A percentile compares a stretch with the other conserved stretches of the same genome.
Conservation (phyloP, 2,888 invertebrate genomes). For the Anthophora plumipes region DNA sequence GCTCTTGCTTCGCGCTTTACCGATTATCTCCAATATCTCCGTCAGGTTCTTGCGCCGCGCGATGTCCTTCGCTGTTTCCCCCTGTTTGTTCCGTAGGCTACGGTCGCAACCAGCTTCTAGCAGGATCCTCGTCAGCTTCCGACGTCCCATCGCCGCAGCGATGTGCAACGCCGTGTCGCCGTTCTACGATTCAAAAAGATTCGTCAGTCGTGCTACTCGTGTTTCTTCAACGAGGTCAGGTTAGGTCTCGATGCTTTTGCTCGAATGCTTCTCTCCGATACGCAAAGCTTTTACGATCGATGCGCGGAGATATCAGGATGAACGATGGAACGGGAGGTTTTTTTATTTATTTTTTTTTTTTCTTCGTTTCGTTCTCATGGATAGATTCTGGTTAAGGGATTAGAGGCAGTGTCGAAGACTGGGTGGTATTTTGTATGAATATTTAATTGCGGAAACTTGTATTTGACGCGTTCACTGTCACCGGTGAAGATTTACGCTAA, state of each 20-base stretch:
- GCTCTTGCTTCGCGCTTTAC: slow-evolving; percentile 80
- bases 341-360: neutral
- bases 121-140: slow-evolving; percentile 95
- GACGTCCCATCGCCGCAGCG: slow-evolving; percentile 95
- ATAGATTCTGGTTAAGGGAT: neutral
- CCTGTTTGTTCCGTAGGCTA: slow-evolving; percentile 92
- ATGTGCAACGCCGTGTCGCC: slow-evolving; percentile 98
- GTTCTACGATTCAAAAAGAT: slow-evolving; percentile 86
- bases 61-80: slow-evolving; percentile 95
- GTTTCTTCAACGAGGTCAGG: neutral
- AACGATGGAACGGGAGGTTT: neutral
- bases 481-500: too few species aligned
- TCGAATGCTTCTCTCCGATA: neutral
- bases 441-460: too few species aligned
- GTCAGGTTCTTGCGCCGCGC: slow-evolving; percentile 93
- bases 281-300: neutral
- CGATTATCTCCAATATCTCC: slow-evolving; percentile 92
- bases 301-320: slow-evolving; percentile 6
- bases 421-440: too few species aligned
- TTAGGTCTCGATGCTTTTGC: neutral
- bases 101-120: slow-evolving; percentile 93
- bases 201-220: neutral
- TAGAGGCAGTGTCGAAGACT: neutral
- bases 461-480: too few species aligned
- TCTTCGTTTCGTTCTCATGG: neutral